Evolutionary conservation across 2,797 vertebrate species (phyloP).

Genomic region (Platyrinchus mystaceus): DNA sequence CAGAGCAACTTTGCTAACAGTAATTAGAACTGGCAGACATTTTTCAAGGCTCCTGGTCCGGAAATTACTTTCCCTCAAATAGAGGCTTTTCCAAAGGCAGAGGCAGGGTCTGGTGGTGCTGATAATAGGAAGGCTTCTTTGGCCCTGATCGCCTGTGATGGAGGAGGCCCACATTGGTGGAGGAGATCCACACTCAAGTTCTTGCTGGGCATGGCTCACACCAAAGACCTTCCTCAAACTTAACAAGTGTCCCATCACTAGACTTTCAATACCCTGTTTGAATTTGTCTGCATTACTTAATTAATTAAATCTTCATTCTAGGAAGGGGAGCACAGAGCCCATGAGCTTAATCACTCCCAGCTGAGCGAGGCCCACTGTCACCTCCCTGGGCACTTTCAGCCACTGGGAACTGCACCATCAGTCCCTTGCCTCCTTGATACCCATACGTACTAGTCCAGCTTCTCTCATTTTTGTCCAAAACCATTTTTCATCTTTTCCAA

Average conservation of each 20-base stretch:
- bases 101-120: rapidly evolving
- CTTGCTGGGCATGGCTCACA: neutral
- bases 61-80: neutral
- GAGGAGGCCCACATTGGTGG: rapidly evolving
- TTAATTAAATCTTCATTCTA: neutral
- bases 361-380: neutral
- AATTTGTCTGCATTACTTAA: neutral
- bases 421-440: neutral
- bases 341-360: neutral
- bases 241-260: neutral
- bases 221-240: neutral
- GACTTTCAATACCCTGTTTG: neutral
- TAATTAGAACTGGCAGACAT: neutral
- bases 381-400: rapidly evolving
- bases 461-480: neutral
- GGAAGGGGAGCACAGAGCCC: neutral
- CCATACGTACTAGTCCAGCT: neutral
- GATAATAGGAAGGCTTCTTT: neutral
- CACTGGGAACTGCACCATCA: neutral
- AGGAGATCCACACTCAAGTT: neutral
- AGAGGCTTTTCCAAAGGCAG: neutral
- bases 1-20: neutral
- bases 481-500: neutral
- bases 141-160: rapidly evolving
- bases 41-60: neutral